Percentiles rank a stretch among this genome's conserved stretches.
phyloP scores from a whole-genome alignment of 2,888 invertebrate species.

The Coelinius sp. region DNA sequence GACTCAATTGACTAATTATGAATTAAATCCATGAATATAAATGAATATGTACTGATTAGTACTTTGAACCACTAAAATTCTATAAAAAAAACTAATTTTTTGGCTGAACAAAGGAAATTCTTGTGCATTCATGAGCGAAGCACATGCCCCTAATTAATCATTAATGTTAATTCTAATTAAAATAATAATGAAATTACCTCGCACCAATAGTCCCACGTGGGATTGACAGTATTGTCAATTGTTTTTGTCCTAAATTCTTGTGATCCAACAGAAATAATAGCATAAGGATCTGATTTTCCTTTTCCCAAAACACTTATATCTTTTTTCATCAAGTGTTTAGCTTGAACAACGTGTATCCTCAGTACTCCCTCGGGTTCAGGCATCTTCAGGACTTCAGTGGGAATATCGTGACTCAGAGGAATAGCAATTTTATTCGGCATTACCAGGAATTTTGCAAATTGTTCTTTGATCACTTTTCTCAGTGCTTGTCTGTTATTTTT shows the following conservation, averaged over 20 bases:
- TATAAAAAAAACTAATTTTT: background rate
- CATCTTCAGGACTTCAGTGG: constrained; percentile 85
- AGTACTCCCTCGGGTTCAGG: constrained; percentile 96
- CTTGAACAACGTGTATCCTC: constrained; percentile 94
- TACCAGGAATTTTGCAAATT: constrained; percentile 93
- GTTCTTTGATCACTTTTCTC: constrained; percentile 89
- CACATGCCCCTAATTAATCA: constrained; percentile 49
- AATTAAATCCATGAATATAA: background rate
- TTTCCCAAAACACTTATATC: constrained; percentile 93
- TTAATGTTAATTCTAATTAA: background rate
- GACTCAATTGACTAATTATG: background rate
- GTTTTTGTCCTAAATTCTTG: constrained; percentile 94
- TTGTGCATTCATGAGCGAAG: constrained; percentile 51
- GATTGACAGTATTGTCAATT: constrained; percentile 94
- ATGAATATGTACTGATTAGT: background rate
- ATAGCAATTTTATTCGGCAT: constrained; percentile 96
- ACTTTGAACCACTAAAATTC: background rate
- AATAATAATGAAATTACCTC: constrained; percentile 80
- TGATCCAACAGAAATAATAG: constrained; percentile 91
- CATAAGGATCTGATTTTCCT: constrained; percentile 98
- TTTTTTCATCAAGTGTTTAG: constrained; percentile 95
- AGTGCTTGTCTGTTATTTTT: constrained; percentile 93
- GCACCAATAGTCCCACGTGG: constrained; percentile 98
- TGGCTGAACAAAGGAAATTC: constrained; percentile 31
- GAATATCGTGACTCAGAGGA: constrained; percentile 87